phyloP scores from a whole-genome alignment of 2,888 invertebrate genomes.

The Dinocampus coccinellae region DNA sequence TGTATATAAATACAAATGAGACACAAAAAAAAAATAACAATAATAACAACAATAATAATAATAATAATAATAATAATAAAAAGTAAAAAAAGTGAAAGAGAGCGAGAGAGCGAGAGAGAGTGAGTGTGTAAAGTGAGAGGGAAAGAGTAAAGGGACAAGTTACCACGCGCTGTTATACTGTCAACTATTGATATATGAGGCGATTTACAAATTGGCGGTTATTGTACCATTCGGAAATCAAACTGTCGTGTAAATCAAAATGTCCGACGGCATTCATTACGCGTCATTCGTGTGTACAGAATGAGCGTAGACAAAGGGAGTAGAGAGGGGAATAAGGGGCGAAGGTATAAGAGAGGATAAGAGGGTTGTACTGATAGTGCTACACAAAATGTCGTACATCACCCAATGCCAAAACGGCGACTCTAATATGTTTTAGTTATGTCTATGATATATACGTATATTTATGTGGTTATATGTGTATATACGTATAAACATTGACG shows the following conservation, averaged over 20 bases:
- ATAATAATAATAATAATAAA: conserved; percentile 3
- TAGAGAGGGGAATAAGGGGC: not conserved
- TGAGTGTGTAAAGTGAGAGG: no score
- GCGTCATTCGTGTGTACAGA: conserved; percentile 53
- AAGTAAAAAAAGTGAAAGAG: not conserved
- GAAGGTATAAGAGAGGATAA: not conserved
- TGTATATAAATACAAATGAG: conserved; percentile 18
- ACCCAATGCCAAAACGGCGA: not conserved
- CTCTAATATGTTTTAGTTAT: not conserved
- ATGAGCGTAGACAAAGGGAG: no score
- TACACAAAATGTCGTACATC: not conserved
- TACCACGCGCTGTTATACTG: not conserved
- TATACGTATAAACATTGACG: conserved; percentile 1
- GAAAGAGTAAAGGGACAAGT: conserved; percentile 19
- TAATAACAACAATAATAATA: no score
- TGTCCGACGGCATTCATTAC: conserved; percentile 65
- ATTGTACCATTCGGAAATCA: conserved; percentile 66
- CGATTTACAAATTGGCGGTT: conserved; percentile 70
- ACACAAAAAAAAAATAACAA: no score
- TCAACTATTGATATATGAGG: conserved; percentile 63
- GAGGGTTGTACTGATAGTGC: not conserved
- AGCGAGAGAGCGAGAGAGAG: not conserved
- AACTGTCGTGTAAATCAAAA: conserved; percentile 68
- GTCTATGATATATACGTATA: not conserved
- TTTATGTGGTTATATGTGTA: not conserved